phyloP scores from a whole-genome alignment of 2,797 vertebrate species.

The Sebastiscus albofasciatus region DNA sequence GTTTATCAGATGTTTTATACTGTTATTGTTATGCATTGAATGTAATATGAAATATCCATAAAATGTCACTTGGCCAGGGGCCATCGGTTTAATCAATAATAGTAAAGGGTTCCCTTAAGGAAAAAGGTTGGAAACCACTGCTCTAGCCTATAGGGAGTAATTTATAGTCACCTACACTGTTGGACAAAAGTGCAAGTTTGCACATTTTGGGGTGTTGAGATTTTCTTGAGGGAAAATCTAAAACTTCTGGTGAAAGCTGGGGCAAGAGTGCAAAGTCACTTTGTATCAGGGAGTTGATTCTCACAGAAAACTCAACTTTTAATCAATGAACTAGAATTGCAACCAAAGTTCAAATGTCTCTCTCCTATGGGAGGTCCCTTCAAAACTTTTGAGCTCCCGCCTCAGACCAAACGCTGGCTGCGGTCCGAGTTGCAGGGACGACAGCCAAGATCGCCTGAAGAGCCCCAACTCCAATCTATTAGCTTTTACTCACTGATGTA shows the following conservation, averaged over 20 bases:
- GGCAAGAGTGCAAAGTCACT: slow-evolving; percentile 11
- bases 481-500: slow-evolving; percentile 31
- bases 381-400: slow-evolving; percentile 24
- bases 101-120: too few relatives aligned
- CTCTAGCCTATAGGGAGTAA: background rate
- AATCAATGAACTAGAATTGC: slow-evolving; percentile 26
- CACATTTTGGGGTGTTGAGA: background rate
- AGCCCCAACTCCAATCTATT: slow-evolving; percentile 34
- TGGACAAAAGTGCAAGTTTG: background rate
- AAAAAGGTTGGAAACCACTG: too few relatives aligned
- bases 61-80: too few relatives aligned
- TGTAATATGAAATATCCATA: too few relatives aligned
- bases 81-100: too few relatives aligned
- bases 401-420: slow-evolving; percentile 32
- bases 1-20: too few relatives aligned
- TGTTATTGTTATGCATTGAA: too few relatives aligned
- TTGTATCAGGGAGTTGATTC: slow-evolving; percentile 7
- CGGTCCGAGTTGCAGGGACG: slow-evolving; percentile 47
- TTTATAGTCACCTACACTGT: background rate
- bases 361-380: slow-evolving; percentile 24
- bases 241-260: background rate
- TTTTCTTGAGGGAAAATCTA: background rate
- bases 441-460: slow-evolving; percentile 43
- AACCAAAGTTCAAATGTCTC: slow-evolving; percentile 36
- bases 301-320: slow-evolving; percentile 24